phyloP scores from a whole-genome alignment of 2,113 vertebrate species.

The Panthera leo region DNA sequence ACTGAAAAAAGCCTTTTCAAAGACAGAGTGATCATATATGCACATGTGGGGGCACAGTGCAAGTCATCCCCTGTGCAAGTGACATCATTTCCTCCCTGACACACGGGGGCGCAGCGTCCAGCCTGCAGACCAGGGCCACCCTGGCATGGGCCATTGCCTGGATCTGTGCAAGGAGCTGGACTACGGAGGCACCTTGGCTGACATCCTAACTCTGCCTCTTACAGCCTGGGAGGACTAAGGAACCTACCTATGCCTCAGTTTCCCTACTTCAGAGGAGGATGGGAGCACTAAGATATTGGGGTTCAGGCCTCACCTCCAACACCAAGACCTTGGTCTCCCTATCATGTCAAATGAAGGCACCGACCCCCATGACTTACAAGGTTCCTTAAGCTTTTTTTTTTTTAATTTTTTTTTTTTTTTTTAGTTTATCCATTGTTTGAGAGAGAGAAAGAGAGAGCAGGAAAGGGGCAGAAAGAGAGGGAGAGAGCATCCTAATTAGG shows the following conservation, averaged over 20 bases:
- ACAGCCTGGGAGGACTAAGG: background rate
- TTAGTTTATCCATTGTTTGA: too few species aligned
- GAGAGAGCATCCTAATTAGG: too few species aligned
- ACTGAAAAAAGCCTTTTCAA: background rate
- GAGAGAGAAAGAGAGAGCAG: too few species aligned
- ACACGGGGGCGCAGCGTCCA: accelerated
- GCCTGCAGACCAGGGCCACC: accelerated
- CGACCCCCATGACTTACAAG: background rate
- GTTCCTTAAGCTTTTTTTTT: too few species aligned
- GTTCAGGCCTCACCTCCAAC: background rate
- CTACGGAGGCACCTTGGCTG: accelerated
- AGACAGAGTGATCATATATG: background rate
- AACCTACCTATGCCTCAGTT: background rate
- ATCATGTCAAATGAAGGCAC: background rate
- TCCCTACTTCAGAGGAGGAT: background rate
- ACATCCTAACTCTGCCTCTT: background rate
- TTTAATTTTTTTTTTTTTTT: too few species aligned
- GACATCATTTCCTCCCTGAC: background rate
- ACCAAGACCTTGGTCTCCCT: background rate
- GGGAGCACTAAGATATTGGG: background rate
- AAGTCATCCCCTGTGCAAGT: background rate
- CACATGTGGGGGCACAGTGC: accelerated
- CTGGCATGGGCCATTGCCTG: accelerated
- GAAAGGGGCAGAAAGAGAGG: too few species aligned
- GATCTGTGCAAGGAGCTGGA: background rate